These are phyloP conservation scores for Ptychodera flava DNA, from an alignment of 35 echinoderm and acorn worm genomes.

Conservation along the genomic window DNA sequence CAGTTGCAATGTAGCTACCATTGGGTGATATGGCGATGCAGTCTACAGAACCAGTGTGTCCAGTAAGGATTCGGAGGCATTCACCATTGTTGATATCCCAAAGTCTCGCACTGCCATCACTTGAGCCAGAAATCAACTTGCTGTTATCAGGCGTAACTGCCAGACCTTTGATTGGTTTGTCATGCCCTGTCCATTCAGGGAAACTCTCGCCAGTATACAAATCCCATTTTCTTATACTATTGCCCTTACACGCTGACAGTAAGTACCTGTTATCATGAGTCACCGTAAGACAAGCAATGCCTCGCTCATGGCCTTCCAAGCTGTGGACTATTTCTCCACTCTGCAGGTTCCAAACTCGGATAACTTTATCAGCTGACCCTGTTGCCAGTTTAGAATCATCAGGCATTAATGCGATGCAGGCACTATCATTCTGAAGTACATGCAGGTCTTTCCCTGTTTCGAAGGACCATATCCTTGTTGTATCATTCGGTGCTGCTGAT, in stretches of 20 bases:
- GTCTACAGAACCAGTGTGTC: constrained; percentile 11
- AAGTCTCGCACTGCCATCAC: constrained; percentile 26
- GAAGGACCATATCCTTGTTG: constrained; percentile 15
- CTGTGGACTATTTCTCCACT: neutral
- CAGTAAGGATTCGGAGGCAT: constrained; percentile 29
- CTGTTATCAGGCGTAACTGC: neutral
- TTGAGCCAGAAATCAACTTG: constrained; percentile 20
- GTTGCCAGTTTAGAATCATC: constrained; percentile 22
- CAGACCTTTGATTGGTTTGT: neutral
- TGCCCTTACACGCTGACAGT: constrained; percentile 17
- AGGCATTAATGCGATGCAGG: neutral
- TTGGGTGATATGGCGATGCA: constrained; percentile 21
- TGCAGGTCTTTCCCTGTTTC: neutral
- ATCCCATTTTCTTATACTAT: constrained; percentile 14
- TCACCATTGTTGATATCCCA: constrained; percentile 40
- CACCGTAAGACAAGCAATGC: neutral
- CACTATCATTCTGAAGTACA: neutral
- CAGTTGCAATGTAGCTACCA: constrained; percentile 24
- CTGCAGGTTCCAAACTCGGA: constrained; percentile 8
- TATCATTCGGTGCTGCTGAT: neutral
- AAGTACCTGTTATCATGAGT: constrained; percentile 10
- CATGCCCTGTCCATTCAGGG: neutral
- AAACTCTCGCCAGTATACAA: neutral
- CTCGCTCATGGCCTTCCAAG: constrained; percentile 23
- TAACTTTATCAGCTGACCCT: constrained; percentile 1